Evolutionary conservation across 2,113 vertebrate species (phyloP).

Genomic region (Hucho hucho): DNA sequence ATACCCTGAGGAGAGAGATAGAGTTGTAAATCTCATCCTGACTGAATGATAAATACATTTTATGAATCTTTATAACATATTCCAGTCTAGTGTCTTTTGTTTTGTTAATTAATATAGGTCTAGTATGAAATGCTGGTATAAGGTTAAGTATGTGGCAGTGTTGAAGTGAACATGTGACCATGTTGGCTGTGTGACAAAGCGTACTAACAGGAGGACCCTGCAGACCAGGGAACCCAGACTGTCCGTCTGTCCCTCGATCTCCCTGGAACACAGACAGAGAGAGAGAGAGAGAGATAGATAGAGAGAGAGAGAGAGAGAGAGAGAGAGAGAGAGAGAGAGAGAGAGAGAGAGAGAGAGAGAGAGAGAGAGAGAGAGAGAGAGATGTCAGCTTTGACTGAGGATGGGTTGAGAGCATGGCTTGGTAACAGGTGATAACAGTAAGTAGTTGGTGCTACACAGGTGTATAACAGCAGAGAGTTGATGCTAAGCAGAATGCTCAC

Average conservation of each 20-base stretch:
- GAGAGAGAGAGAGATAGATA: neutral
- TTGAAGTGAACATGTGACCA: neutral
- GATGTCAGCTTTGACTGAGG: too few relatives aligned
- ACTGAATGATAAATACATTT: neutral
- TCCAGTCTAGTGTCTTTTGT: too few relatives aligned
- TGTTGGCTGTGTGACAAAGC: too few relatives aligned
- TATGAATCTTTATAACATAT: too few relatives aligned
- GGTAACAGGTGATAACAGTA: too few relatives aligned
- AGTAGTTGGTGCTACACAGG: neutral
- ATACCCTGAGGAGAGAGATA: slow-evolving; percentile 77
- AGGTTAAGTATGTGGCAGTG: neutral
- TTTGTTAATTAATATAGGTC: neutral
- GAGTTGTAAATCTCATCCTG: neutral
- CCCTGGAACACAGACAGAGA: slow-evolving; percentile 75
- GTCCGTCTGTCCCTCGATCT: slow-evolving; percentile 84
- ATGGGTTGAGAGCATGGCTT: too few relatives aligned
- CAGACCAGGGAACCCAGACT: slow-evolving; percentile 80
- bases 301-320: neutral
- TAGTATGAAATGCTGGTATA: too few relatives aligned
- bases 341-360: neutral
- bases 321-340: neutral
- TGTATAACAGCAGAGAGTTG: neutral
- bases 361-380: neutral
- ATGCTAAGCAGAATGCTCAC: slow-evolving; percentile 56
- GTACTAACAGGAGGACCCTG: slow-evolving; percentile 83